These are phyloP conservation scores for Fragum fragum DNA, from an alignment of 2,888 invertebrate species.

Conservation along the genomic window DNA sequence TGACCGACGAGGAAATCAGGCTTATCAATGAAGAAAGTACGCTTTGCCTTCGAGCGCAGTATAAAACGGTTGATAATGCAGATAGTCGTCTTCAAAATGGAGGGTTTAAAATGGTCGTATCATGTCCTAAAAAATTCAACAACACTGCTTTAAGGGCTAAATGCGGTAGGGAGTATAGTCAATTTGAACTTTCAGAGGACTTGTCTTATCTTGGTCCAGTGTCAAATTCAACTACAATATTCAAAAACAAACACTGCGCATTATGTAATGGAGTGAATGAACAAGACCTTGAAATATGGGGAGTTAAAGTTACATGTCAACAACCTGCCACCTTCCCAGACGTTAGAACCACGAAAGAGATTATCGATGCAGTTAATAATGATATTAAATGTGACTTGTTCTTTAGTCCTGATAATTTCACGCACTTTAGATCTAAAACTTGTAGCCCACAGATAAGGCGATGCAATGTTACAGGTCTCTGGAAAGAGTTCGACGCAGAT, in stretches of 20 bases:
- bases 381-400: not conserved
- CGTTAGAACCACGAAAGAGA: not conserved
- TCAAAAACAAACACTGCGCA: slow-evolving; percentile 31
- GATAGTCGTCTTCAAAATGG: not conserved
- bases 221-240: not conserved
- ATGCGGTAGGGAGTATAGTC: not conserved
- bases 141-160: not conserved
- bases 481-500: not conserved
- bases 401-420: not conserved
- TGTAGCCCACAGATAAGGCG: not conserved
- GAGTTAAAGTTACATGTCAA: slow-evolving; percentile 8
- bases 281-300: not conserved
- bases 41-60: not conserved
- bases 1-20: not conserved
- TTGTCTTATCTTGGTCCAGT: slow-evolving; percentile 7
- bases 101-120: not conserved
- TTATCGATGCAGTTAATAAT: not conserved
- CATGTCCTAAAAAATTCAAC: slow-evolving; percentile 12
- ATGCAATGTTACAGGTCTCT: slow-evolving; percentile 30
- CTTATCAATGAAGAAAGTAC: not conserved
- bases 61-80: not conserved
- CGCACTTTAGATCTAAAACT: not conserved
- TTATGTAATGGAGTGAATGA: slow-evolving; percentile 1
- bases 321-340: not conserved
- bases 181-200: slow-evolving; percentile 1